Conservation (phyloP, 2,113 vertebrate species). For the Suricata suricatta region DNA sequence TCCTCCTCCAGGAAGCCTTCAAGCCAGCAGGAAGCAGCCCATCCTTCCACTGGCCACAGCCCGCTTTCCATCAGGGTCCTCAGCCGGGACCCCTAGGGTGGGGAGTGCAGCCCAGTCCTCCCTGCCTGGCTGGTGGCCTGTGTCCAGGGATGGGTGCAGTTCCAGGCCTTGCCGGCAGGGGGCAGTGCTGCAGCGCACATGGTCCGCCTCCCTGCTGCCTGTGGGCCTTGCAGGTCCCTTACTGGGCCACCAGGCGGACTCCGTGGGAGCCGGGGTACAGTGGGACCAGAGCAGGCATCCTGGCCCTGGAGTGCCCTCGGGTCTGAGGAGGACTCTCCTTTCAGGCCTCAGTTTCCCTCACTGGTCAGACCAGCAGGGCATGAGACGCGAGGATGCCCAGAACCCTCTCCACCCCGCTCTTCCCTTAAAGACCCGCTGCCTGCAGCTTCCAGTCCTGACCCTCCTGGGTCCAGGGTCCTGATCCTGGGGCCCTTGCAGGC, state of each 20-base stretch:
- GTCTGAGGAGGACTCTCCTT: background rate
- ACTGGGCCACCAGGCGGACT: background rate
- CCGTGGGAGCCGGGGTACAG: rapidly evolving
- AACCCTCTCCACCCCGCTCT: rapidly evolving
- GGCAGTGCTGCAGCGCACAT: background rate
- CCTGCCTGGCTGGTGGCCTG: rapidly evolving
- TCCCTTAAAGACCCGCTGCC: no score
- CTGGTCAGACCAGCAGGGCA: background rate
- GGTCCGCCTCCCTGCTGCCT: rapidly evolving
- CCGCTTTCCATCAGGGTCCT: background rate
- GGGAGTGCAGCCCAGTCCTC: rapidly evolving
- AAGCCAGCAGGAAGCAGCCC: background rate
- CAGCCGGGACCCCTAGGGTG: background rate
- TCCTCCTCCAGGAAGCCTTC: background rate
- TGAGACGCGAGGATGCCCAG: rapidly evolving
- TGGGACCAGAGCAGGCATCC: rapidly evolving
- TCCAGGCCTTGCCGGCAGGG: background rate
- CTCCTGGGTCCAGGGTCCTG: no score
- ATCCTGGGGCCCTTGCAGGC: no score
- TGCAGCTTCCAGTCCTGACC: background rate
- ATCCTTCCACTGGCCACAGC: background rate
- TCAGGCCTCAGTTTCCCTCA: background rate
- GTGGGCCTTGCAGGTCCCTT: rapidly evolving
- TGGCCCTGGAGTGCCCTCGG: background rate
- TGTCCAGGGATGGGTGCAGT: background rate